These are phyloP conservation scores for Limenitis camilla DNA, from an alignment of 2,888 invertebrate genomes.

Conservation along the genomic window DNA sequence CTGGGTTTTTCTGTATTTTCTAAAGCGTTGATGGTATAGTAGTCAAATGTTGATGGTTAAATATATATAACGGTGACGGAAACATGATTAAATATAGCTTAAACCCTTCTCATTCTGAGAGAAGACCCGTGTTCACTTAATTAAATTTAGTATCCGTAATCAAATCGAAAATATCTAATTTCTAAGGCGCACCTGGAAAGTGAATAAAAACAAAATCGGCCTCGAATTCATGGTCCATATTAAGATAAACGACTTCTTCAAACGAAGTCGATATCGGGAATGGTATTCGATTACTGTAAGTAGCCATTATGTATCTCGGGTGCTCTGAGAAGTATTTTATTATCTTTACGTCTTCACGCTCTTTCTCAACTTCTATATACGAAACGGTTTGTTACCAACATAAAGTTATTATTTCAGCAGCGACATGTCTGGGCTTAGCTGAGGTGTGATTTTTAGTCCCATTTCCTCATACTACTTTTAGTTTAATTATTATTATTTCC, in stretches of 20 bases:
- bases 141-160: neutral
- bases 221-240: constrained; percentile 16
- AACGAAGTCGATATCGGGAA: constrained; percentile 22
- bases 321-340: constrained; percentile 18
- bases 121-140: neutral
- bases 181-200: constrained; percentile 1
- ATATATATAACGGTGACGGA: no score
- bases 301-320: constrained; percentile 19
- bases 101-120: no score
- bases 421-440: no score
- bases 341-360: constrained; percentile 13
- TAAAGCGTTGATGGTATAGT: no score
- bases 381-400: neutral
- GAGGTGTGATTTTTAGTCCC: no score
- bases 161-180: neutral
- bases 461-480: neutral
- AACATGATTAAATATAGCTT: no score
- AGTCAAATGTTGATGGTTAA: no score
- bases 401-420: neutral
- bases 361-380: neutral
- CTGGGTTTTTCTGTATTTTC: no score
- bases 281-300: constrained; percentile 22
- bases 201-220: constrained; percentile 10
- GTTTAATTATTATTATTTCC: no score
- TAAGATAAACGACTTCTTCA: constrained; percentile 21